phyloP scores from a whole-genome alignment of 2,113 vertebrate genomes.

The Corynorhinus townsendii region DNA sequence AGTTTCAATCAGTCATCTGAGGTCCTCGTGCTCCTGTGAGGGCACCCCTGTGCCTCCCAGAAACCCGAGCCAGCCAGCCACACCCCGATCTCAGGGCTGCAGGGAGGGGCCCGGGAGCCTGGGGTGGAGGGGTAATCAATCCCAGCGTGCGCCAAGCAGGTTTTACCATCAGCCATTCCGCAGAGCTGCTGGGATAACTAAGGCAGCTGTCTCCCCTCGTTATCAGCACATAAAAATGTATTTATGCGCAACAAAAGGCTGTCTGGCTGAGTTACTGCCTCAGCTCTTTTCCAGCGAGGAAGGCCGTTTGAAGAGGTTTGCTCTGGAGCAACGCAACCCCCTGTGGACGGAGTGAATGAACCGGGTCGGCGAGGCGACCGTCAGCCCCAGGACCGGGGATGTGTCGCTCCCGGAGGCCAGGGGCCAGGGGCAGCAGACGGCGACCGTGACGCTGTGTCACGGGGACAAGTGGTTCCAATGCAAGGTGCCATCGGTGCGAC shows the following conservation, averaged over 20 bases:
- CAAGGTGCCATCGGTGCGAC: background rate
- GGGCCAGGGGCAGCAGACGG: conserved; percentile 14
- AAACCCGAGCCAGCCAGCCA: background rate
- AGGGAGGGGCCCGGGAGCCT: conserved; percentile 42
- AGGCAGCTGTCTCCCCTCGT: conserved; percentile 66
- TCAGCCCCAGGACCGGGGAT: background rate
- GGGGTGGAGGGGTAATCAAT: conserved; percentile 73
- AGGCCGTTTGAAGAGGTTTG: conserved; percentile 24
- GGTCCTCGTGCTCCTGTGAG: conserved; percentile 26
- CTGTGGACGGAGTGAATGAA: background rate
- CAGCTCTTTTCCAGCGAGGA: conserved; percentile 41
- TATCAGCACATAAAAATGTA: conserved; percentile 59
- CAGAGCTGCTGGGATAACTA: conserved; percentile 71
- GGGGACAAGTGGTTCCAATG: conserved; percentile 33
- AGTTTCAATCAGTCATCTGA: conserved; percentile 23
- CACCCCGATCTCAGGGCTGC: background rate
- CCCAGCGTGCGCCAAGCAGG: conserved; percentile 77
- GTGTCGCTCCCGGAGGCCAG: conserved; percentile 25
- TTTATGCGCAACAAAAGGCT: conserved; percentile 59
- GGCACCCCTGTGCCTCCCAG: background rate
- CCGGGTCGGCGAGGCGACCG: background rate
- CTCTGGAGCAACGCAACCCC: background rate
- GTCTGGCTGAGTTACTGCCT: conserved; percentile 57
- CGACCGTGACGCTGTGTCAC: conserved; percentile 49
- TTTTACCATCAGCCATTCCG: conserved; percentile 77